phyloP scores from a whole-genome alignment of 1,140 invertebrate species.

The Pogonomyrmex barbatus region DNA sequence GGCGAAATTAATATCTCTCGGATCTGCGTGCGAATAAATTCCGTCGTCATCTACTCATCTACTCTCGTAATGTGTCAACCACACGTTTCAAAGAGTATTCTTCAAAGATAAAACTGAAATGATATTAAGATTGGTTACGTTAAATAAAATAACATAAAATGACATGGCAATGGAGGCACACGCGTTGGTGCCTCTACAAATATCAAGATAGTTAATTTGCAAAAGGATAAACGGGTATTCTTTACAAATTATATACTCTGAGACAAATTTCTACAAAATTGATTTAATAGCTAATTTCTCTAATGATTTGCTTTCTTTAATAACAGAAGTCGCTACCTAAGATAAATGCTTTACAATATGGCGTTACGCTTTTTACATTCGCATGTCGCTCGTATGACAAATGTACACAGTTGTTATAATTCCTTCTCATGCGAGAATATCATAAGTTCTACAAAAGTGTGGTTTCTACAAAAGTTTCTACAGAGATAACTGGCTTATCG shows the following conservation, averaged over 20 bases:
- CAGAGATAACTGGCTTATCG: conserved; percentile 19
- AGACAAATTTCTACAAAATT: not conserved
- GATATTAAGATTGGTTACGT: not conserved
- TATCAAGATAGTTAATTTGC: not conserved
- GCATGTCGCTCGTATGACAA: conserved; percentile 25
- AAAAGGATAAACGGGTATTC: too few relatives aligned
- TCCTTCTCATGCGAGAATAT: conserved; percentile 18
- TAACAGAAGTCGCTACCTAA: not conserved
- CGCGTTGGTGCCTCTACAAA: not conserved
- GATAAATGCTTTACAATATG: too few relatives aligned
- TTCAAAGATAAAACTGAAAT: conserved; percentile 1
- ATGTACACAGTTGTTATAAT: conserved; percentile 21
- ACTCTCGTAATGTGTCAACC: not conserved
- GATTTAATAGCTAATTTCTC: not conserved
- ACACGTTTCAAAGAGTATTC: not conserved
- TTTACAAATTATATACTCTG: too few relatives aligned
- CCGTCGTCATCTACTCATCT: too few relatives aligned
- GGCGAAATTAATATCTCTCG: conserved; percentile 40
- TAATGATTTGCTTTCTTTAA: not conserved
- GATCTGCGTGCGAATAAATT: conserved; percentile 17
- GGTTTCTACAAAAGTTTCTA: not conserved
- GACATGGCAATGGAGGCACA: too few relatives aligned
- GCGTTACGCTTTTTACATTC: not conserved
- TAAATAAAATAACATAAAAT: too few relatives aligned
- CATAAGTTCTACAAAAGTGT: not conserved